Evolutionary conservation across 2,888 invertebrate species (phyloP).

Genomic region (Tetropium fuscum): DNA sequence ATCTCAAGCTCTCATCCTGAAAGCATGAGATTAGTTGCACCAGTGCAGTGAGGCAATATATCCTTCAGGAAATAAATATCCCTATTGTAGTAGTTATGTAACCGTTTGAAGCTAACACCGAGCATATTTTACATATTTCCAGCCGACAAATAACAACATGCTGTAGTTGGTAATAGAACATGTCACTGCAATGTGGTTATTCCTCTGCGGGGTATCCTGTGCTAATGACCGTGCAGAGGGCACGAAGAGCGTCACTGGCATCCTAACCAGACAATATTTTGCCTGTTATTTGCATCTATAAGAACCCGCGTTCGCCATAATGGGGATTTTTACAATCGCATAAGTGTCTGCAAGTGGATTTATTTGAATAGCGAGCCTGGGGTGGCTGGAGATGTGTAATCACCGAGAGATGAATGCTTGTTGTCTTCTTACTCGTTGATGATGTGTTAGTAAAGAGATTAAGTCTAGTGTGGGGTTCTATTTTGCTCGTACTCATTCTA

Average conservation of each 20-base stretch:
- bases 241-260: conserved; percentile 56
- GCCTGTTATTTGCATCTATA: conserved; percentile 60
- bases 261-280: conserved; percentile 52
- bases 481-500: conserved; percentile 38
- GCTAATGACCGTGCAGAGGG: conserved; percentile 57
- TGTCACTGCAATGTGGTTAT: conserved; percentile 53
- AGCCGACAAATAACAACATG: conserved; percentile 22
- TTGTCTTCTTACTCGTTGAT: conserved; percentile 62
- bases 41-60: conserved; percentile 4
- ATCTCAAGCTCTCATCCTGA: no score
- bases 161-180: conserved; percentile 34
- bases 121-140: conserved; percentile 25
- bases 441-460: conserved; percentile 60
- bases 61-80: conserved; percentile 14
- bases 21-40: conserved; percentile 15
- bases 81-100: conserved; percentile 15
- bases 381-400: conserved; percentile 54
- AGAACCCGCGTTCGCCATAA: conserved; percentile 56
- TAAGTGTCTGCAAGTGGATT: conserved; percentile 62
- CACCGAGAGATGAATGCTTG: conserved; percentile 58
- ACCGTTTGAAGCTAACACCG: conserved; percentile 19
- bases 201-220: conserved; percentile 51
- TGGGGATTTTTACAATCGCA: conserved; percentile 59
- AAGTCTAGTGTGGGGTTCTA: conserved; percentile 52
- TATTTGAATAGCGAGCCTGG: conserved; percentile 56